These are phyloP conservation scores for Drosophila burlai DNA, from an alignment of 1,140 invertebrate species.

Conservation along the genomic window DNA sequence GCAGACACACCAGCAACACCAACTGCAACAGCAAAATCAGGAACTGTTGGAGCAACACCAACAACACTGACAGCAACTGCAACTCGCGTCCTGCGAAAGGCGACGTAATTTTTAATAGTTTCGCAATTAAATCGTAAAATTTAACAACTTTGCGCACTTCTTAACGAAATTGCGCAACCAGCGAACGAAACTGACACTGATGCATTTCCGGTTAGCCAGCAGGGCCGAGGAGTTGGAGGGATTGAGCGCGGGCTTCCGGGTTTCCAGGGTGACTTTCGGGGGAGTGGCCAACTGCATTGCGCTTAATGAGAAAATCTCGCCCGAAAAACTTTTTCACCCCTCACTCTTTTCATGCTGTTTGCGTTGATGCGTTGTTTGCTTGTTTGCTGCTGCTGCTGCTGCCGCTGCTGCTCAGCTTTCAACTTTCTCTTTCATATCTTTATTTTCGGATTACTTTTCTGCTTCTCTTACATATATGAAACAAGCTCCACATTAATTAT, in stretches of 20 bases:
- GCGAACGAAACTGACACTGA: constrained; percentile 75
- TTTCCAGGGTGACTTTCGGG: constrained; percentile 2
- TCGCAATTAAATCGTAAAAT: constrained; percentile 84
- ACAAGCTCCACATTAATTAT: constrained; percentile 33
- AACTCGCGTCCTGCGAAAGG: constrained; percentile 57
- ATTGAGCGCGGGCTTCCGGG: not conserved
- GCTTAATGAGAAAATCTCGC: constrained; percentile 59
- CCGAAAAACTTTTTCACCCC: constrained; percentile 42
- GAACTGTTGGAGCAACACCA: constrained; percentile 11
- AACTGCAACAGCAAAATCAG: constrained; percentile 21
- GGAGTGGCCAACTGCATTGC: constrained; percentile 44
- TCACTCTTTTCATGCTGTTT: constrained; percentile 50
- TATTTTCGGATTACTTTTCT: constrained; percentile 36
- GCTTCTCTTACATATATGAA: constrained; percentile 33
- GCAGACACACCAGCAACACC: constrained; percentile 31
- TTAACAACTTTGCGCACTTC: constrained; percentile 84
- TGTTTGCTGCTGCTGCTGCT: constrained; percentile 41
- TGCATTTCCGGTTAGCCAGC: constrained; percentile 74
- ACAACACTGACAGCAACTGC: constrained; percentile 31
- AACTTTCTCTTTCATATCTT: constrained; percentile 62
- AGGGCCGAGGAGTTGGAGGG: constrained; percentile 28
- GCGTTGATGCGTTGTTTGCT: constrained; percentile 54
- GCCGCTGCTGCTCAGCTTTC: constrained; percentile 34
- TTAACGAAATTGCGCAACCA: constrained; percentile 70
- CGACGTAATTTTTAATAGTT: constrained; percentile 84